phyloP scores from a whole-genome alignment of 2,888 invertebrate species.

The Mimachlamys varia region DNA sequence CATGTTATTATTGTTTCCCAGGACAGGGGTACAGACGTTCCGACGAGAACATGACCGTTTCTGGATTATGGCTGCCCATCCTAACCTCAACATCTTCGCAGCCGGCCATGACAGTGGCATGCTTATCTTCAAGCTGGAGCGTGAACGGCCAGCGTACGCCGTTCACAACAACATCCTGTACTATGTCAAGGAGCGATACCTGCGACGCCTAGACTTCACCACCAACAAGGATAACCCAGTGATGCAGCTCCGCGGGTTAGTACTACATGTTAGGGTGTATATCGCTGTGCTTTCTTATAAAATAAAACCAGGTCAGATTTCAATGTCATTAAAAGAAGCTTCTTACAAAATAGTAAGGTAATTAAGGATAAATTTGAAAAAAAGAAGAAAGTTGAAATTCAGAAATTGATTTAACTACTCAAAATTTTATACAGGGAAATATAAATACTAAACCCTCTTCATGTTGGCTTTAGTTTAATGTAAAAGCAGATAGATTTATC shows the following conservation, averaged over 20 bases:
- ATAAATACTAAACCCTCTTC: too few species aligned
- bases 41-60: conserved; percentile 97
- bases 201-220: conserved; percentile 95
- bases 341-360: neutral
- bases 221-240: conserved; percentile 95
- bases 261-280: neutral
- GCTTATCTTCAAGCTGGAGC: conserved; percentile 94
- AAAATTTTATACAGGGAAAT: too few species aligned
- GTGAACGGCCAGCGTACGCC: conserved; percentile 97
- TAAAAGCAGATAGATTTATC: neutral
- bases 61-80: conserved; percentile 98
- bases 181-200: conserved; percentile 96
- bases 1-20: conserved; percentile 51
- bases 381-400: neutral
- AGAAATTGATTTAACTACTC: neutral
- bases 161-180: conserved; percentile 96
- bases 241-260: conserved; percentile 92
- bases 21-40: conserved; percentile 81
- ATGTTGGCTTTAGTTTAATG: too few species aligned
- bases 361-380: neutral
- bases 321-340: too few species aligned
- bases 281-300: neutral
- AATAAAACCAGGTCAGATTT: neutral
- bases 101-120: conserved; percentile 99
- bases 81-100: conserved; percentile 96